Evolutionary conservation across 1,140 invertebrate species (phyloP), one percentile per base, ranked within the genome.

Genomic region (Triops cancriformis): DNA sequence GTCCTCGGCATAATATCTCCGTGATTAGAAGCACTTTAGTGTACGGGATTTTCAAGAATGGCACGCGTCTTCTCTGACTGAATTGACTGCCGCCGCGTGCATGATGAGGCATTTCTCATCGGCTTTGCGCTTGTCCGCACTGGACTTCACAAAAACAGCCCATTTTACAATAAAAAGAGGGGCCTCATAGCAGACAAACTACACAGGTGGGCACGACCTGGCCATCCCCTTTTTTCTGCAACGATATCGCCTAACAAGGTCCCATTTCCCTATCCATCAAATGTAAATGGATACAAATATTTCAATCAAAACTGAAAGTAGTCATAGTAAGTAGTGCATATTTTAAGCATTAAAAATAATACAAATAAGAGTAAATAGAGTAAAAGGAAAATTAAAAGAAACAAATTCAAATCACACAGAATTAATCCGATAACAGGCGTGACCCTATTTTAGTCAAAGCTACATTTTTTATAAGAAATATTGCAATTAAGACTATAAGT

Each of bases 31-130:
- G 18, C 51, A 64, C 51, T 64, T 64, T 64, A 14, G 51, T 64
- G 14, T 64, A 64, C 51, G 51, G 51, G 51, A 64, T 64, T 64
- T 64, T 64, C 51, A 64, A 64, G 51, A 64, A 64, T 64, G 51
- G 51, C 51, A 64, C 51, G 51, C 51, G 51, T 64, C 51, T 23
- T 64, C 51, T 64, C 23, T 18, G 51, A 18, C 51, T n/a, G 51
- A 64, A 18, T 64, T 23, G 14, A 64, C 23, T n/a, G 51, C 51
- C 51, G 31, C 51, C 51, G 51, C 51, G 51, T 64, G 51, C 51
- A 64, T 64, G 51, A 64, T 64, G 51, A 23, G 23, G 51, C 51
- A 64, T 64, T 64, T 64, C 51, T 64, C 51, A 64, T 64, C 51
- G 51, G 51, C 23, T 64, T 37, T 37, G 31, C 31, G 51, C 23